A percentile compares a stretch with the other conserved stretches of the same genome.
These are phyloP conservation scores for Scylla paramamosain DNA, from an alignment of 1,140 invertebrate genomes.

Conservation along the genomic window DNA sequence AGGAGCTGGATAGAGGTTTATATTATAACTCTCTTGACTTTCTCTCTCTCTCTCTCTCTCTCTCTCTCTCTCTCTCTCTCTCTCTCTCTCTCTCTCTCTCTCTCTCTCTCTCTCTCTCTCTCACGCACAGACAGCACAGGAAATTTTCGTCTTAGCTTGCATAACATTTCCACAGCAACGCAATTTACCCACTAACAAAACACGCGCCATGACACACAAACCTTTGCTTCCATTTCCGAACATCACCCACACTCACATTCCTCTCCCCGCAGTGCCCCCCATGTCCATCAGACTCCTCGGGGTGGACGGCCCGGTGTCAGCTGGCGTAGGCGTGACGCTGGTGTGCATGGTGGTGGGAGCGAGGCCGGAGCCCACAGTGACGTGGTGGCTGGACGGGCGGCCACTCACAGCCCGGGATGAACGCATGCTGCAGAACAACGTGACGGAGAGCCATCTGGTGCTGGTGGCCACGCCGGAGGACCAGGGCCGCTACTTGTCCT, in stretches of 20 bases:
- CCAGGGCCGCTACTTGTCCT: conserved; percentile 90
- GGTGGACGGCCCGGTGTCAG: conserved; percentile 86
- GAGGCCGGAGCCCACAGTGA: conserved; percentile 87
- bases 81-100: too few relatives aligned
- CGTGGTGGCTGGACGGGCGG: conserved; percentile 88
- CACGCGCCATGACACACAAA: background rate
- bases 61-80: background rate
- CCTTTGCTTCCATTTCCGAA: background rate
- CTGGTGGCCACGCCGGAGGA: conserved; percentile 92
- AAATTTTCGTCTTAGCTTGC: too few relatives aligned
- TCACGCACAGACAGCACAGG: too few relatives aligned
- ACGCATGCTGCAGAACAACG: conserved; percentile 86
- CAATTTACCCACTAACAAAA: background rate
- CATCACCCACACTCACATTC: background rate
- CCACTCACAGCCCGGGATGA: conserved; percentile 63
- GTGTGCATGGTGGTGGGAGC: conserved; percentile 89
- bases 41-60: background rate
- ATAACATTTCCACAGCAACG: too few relatives aligned
- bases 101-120: too few relatives aligned
- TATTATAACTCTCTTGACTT: background rate
- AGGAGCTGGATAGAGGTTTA: too few relatives aligned
- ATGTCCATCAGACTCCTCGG: conserved; percentile 74
- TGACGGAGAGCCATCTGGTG: conserved; percentile 90
- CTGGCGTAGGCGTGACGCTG: conserved; percentile 88
- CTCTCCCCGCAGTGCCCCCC: conserved; percentile 70